Base-by-base conservation (phyloP, 2,113 vertebrate genomes). In the Pungitius pungitius region DNA sequence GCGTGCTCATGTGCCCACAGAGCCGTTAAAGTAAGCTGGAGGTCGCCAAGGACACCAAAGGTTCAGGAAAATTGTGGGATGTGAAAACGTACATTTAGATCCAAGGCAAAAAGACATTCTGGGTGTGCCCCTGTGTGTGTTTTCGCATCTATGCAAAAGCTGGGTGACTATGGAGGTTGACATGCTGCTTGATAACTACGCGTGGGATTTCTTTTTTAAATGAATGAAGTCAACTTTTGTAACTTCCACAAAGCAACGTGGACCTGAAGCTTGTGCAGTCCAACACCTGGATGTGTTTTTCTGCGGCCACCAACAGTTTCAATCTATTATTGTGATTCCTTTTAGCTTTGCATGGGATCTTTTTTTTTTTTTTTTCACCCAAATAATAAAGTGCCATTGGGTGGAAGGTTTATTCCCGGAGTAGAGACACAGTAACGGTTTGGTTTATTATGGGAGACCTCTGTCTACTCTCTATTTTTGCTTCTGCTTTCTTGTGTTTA, bases 31-130 rank as follows among this genome's bases (percentile, higher is more conserved):
- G 57, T 8, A 62, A 58, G 15, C 69, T 35, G 3, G 77, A 83
- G 79, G 84, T 88, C 82, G 83, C 6, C 72, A 42, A 59, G 82
- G 78, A 76, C 74, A 75, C 52, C 52, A 26, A 70, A 62, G 77
- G 33, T 54, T 56, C 57, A 61, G 24, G 30, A 84, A 88, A 72
- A 89, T 83, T 88, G 85, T 73, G 81, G 83, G 66, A 57, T 88
- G 76, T 80, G 35, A 78, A 85, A 89, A 83, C 60, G 72, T 77
- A 77, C 72, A 85, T 89, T 90, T 89, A 82, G 85, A 87, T 81
- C 72, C 80, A 85, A 82, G 73, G 17, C 4, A 24, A 89, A 90
- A 87, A 84, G 85, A 81, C 78, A 86, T 86, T 78, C 45, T 78
- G 85, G n/a, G n/a, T 40, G 39, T 43, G 42, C 15, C 13, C 18